Conservation (phyloP, 2,113 vertebrate genomes). For the Lepus timidus region DNA sequence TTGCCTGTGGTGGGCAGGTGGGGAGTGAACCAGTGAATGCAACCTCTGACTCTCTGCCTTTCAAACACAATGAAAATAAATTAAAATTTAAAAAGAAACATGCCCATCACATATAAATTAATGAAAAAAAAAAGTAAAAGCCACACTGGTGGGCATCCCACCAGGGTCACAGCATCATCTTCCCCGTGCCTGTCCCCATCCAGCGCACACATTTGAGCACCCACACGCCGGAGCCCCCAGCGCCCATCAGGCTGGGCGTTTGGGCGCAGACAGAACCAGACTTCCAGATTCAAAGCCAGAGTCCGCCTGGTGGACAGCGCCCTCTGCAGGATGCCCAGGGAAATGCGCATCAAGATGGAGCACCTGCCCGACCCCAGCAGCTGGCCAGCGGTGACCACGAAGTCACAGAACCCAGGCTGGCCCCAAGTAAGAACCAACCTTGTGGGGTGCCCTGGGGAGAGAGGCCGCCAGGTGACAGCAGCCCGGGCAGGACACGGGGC, state of each 20-base stretch:
- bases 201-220: accelerated
- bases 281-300: background rate
- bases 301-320: background rate
- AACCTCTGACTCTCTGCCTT: too few relatives aligned
- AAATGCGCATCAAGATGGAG: accelerated
- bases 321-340: background rate
- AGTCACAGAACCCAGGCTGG: background rate
- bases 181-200: background rate
- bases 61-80: too few relatives aligned
- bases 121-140: too few relatives aligned
- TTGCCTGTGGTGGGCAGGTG: too few relatives aligned
- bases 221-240: background rate
- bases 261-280: background rate
- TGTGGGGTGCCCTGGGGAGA: background rate
- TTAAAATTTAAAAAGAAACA: too few relatives aligned
- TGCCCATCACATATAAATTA: too few relatives aligned
- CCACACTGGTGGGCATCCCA: too few relatives aligned
- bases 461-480: too few relatives aligned
- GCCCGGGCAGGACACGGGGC: too few relatives aligned
- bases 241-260: too few relatives aligned
- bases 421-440: background rate
- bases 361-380: background rate
- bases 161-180: too few relatives aligned
- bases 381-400: background rate
- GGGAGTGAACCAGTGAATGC: too few relatives aligned